A percentile compares a stretch with the other conserved stretches of the same genome.
phyloP scores from a whole-genome alignment of 2,113 vertebrate species.

The Toxostoma redivivum region DNA sequence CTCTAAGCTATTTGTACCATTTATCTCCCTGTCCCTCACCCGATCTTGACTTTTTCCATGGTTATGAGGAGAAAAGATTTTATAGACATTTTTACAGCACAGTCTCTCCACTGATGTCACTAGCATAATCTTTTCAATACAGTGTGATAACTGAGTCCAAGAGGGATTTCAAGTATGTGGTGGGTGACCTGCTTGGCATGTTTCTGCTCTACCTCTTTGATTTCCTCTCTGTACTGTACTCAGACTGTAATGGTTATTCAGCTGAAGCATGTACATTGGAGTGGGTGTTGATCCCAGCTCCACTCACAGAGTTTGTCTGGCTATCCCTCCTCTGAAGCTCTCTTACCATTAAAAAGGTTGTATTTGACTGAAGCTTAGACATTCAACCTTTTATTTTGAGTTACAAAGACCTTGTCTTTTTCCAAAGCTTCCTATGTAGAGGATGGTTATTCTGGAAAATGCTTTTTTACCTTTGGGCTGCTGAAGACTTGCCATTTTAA shows the following conservation, averaged over 20 bases:
- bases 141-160: neutral
- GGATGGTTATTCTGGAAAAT: neutral
- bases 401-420: neutral
- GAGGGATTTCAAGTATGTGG: neutral
- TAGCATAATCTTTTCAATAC: neutral
- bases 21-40: conserved; percentile 7
- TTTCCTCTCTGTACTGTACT: neutral
- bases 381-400: neutral
- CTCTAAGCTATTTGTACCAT: conserved; percentile 31
- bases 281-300: neutral
- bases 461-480: neutral
- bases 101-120: neutral
- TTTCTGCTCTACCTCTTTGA: neutral
- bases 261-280: neutral
- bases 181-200: neutral
- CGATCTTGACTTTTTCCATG: neutral
- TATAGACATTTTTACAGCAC: neutral
- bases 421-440: neutral
- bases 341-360: neutral
- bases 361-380: neutral
- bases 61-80: neutral
- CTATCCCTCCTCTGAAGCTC: neutral
- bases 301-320: neutral
- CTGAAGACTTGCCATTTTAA: neutral
- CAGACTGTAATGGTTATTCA: neutral